Evolutionary conservation across 2,797 vertebrate genomes (phyloP), one percentile per base, ranked within the genome.

Genomic region (Sardinella longiceps): DNA sequence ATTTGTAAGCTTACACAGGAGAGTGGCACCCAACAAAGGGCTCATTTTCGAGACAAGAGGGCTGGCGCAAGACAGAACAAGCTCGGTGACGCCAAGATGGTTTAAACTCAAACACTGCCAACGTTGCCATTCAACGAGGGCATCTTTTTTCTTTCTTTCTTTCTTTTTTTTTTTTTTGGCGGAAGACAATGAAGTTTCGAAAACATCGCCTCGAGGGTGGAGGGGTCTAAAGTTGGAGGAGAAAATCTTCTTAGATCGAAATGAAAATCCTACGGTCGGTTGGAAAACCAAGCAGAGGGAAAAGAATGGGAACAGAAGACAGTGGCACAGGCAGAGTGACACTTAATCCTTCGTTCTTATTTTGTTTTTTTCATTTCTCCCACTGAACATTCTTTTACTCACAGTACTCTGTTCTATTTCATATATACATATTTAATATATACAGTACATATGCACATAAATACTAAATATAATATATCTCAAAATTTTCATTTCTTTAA

Each of bases 1-100:
- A 93, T 94, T 93, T 94, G 93, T 94, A 95, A 94, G 95, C 92
- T 92, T 94, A 94, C 92, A 93, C 93, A 94, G 87, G 84, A 88
- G 91, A 94, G 91, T 88, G 91, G 86, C 86, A 80, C 87, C 92
- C 92, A 92, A 95, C 93, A 95, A 95, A 94, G 93, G 91, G 86
- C 90, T 92, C 90, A 93, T 94, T 94, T 93, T 93, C 89, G 86
- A 93, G 91, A 87, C 89, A 92, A 93, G 90, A 92, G 93, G 90
- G 6, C 20, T 33, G 91, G 92, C 91, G 93, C 91, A 91, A 94
- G 93, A 94, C 92, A 88, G 90, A 83, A 85, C 92, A 90, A 87
- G 89, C 70, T 77, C 9, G 91, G 90, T 91, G 85, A 90, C 92
- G 93, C 92, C 94, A 92, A 88, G 86, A 85, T 84, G 91, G 91